phyloP scores from a whole-genome alignment of 2,797 vertebrate species.

The Acanthornis magna region DNA sequence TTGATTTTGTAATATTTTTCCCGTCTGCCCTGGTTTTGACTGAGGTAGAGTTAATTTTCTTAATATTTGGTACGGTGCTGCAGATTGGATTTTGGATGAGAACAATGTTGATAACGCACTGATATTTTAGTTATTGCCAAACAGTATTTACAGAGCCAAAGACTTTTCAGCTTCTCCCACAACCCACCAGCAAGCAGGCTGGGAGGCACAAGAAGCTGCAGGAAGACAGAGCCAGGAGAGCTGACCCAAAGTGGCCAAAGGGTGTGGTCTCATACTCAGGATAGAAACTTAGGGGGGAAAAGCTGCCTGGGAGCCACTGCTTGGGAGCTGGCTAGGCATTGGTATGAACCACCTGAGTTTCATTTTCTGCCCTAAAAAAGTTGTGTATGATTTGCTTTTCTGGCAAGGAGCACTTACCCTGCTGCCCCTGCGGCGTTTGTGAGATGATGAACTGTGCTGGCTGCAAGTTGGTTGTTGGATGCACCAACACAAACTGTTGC shows the following conservation, averaged over 20 bases:
- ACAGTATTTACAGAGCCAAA: no score
- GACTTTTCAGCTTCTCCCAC: not conserved
- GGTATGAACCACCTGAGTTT: not conserved
- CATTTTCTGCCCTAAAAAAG: not conserved
- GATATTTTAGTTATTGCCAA: no score
- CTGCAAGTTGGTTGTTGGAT: constrained; percentile 92
- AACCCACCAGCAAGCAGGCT: not conserved
- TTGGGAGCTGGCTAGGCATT: not conserved
- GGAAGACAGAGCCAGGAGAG: not conserved
- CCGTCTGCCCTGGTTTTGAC: not conserved
- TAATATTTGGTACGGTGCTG: not conserved
- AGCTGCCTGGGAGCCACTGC: not conserved
- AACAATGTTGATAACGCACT: not conserved
- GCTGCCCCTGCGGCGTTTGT: constrained; percentile 92
- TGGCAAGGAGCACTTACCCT: constrained; percentile 79
- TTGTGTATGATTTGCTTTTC: not conserved
- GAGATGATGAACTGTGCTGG: constrained; percentile 98
- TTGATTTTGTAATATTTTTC: not conserved
- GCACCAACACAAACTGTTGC: constrained; percentile 97
- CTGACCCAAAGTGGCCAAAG: not conserved
- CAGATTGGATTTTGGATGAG: not conserved
- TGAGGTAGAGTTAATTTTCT: not conserved
- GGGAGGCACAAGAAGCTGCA: not conserved
- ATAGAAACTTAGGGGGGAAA: not conserved
- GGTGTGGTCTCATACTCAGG: not conserved